phyloP scores from a whole-genome alignment of 2,113 vertebrate species.

The Heliornis fulica region DNA sequence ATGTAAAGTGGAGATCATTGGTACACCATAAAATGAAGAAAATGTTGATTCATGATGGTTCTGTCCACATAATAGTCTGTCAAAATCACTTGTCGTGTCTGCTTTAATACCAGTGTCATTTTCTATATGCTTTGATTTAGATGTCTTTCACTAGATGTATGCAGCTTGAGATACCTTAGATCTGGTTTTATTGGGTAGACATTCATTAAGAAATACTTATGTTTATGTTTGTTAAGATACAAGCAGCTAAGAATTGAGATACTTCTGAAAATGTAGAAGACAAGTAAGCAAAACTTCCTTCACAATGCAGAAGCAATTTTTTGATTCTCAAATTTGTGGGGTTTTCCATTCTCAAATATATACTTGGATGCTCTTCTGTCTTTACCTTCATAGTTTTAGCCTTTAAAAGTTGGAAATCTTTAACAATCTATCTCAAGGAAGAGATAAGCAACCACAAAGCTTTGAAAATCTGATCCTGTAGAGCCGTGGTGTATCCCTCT shows the following conservation, averaged over 20 bases:
- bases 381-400: background rate
- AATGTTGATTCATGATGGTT: background rate
- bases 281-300: background rate
- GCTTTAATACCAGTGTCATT: background rate
- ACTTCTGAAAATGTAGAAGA: background rate
- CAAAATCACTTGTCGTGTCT: background rate
- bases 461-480: constrained; percentile 1
- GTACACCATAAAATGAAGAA: background rate
- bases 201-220: background rate
- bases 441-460: background rate
- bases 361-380: background rate
- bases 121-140: background rate
- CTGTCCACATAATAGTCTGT: background rate
- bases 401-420: background rate
- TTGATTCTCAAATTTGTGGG: background rate
- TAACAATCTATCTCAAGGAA: background rate
- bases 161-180: background rate
- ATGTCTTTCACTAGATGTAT: background rate
- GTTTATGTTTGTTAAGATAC: background rate
- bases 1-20: background rate
- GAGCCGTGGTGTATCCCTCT: background rate
- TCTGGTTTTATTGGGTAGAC: background rate
- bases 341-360: background rate
- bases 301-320: background rate
- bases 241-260: background rate